Evolutionary conservation across 2,888 invertebrate species (phyloP), one percentile per base, ranked within the genome.

Genomic region (Mellilla xanthometata): DNA sequence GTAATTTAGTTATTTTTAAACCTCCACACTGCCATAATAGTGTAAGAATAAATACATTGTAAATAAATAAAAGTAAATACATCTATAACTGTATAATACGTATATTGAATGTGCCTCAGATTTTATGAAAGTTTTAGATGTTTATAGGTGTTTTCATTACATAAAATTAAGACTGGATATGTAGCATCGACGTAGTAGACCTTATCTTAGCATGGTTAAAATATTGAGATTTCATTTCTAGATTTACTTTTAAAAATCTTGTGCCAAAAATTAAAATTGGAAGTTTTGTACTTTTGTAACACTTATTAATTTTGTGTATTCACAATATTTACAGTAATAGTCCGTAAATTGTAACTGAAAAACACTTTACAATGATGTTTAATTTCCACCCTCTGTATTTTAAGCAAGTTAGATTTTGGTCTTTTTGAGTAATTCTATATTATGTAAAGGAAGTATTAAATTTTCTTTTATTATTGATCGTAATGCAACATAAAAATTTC

Each of bases 11-110:
- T 65, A 70, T 73, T 67, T 51, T 47, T 62, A 73, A 79, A 83
- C 83, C 86, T 87, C 84, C 78, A 59, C 71, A 86, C 86, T 89
- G 89, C 89, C 89, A 89, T 89, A 89, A 72, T 88, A 89, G 81
- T 33, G 38, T 78, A 72, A 62, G 72, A 56, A 68, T 46, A 70
- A 7, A 60, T 65, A n/a, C n/a, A n/a, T 48, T 85, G 83, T 86
- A 86, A 68, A 81, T 81, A 81, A 64, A 58, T 53, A 36, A 66
- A 57, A 68, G 60, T 51, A 65, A 65, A 66, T 71, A 66, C 58
- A 54, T 60, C 52, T 61, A 60, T 61, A 60, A 74, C 56, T 76
- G 66, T 76, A 49, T 61, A 63, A 77, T 84, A 85, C 84, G 80
- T 84, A 86, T 81, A 79, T 81, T 82, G 73, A 81, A 86, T 81